These are phyloP conservation scores for Argya squamiceps DNA, from an alignment of 2,797 vertebrate genomes.

Conservation along the genomic window DNA sequence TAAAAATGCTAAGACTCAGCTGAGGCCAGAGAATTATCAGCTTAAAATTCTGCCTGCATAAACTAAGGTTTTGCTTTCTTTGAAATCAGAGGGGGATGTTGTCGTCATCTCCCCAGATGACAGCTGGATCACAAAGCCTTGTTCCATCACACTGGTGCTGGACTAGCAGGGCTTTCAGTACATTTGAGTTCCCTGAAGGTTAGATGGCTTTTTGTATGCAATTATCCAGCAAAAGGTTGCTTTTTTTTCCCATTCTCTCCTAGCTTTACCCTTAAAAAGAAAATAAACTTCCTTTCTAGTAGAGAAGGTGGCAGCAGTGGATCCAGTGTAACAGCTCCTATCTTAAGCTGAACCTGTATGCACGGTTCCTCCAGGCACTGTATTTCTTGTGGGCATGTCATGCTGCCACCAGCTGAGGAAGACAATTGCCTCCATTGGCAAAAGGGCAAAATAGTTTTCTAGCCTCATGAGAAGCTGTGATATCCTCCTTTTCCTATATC, in stretches of 20 bases:
- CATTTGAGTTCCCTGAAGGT: background rate
- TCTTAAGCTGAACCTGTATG: accelerated
- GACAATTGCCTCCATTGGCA: background rate
- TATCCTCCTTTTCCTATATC: background rate
- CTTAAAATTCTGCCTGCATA: slow-evolving; percentile 16
- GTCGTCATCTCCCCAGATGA: background rate
- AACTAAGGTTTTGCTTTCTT: background rate
- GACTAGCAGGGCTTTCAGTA: background rate
- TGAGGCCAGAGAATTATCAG: slow-evolving; percentile 21
- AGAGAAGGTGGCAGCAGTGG: background rate
- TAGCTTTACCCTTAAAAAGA: background rate
- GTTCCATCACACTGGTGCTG: background rate
- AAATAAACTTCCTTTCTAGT: background rate
- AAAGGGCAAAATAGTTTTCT: background rate
- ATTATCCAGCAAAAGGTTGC: background rate
- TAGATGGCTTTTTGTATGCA: background rate
- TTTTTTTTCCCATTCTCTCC: background rate
- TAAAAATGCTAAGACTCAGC: slow-evolving; percentile 23
- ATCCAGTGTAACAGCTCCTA: background rate
- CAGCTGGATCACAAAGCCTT: background rate
- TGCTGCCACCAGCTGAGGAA: background rate
- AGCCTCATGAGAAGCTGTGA: background rate
- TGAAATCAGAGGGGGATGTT: background rate
- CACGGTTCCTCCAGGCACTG: background rate
- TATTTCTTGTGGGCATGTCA: background rate